Evolutionary conservation across 2,113 vertebrate species (phyloP).

Genomic region (Campylomormyrus tamandua): DNA sequence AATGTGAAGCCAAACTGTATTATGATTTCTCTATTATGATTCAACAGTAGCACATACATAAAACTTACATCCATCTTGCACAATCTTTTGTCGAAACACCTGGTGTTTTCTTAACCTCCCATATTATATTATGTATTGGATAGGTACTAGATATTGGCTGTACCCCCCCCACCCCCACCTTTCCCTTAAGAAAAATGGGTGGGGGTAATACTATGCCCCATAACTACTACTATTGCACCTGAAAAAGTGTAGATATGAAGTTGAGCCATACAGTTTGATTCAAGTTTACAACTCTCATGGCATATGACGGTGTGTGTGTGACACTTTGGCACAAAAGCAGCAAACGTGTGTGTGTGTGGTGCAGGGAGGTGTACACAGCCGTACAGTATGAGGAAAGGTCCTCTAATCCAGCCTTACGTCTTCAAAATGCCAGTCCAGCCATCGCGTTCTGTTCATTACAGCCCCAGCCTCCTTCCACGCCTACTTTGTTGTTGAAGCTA

Average conservation of each 20-base stretch:
- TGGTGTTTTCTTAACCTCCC: neutral
- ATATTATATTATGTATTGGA: neutral
- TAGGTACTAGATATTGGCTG: constrained; percentile 3
- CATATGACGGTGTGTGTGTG: constrained; percentile 5
- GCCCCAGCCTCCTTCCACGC: neutral
- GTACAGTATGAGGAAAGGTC: constrained; percentile 13
- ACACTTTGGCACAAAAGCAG: constrained; percentile 31
- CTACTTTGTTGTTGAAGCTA: neutral
- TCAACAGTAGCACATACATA: constrained; percentile 24
- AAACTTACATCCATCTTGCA: constrained; percentile 9
- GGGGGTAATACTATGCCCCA: neutral
- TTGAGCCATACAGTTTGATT: constrained; percentile 27
- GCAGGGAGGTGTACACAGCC: constrained; percentile 4
- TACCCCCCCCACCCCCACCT: neutral
- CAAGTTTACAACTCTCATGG: constrained; percentile 22
- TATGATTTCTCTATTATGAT: constrained; percentile 19
- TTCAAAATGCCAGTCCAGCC: constrained; percentile 15
- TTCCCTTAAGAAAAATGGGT: neutral
- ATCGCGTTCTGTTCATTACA: neutral
- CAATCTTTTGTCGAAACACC: neutral
- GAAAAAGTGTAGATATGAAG: constrained; percentile 7
- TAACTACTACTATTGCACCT: neutral
- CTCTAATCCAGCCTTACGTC: constrained; percentile 34
- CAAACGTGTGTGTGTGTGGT: constrained; percentile 12
- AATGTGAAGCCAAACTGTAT: constrained; percentile 38